Conservation (phyloP, 2,888 invertebrate genomes). For the Drosophila niveifrons region DNA sequence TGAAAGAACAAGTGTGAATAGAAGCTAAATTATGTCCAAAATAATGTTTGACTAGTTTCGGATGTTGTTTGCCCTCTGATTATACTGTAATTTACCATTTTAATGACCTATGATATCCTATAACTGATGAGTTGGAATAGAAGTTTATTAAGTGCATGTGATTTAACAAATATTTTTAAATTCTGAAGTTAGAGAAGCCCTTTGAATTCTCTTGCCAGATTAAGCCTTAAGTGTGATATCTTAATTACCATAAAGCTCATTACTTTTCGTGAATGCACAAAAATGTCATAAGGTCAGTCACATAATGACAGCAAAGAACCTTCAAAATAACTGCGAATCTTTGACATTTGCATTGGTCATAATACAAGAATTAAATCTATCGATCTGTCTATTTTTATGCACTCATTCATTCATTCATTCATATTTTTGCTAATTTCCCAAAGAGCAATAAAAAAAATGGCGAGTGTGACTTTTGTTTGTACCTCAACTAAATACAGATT, state of each 20-base stretch:
- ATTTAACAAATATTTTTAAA: no score
- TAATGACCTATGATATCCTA: not conserved
- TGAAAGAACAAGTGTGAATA: conserved; percentile 4
- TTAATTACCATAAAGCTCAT: not conserved
- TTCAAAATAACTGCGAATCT: not conserved
- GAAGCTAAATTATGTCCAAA: conserved; percentile 14
- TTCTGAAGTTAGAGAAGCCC: no score
- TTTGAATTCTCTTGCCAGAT: no score
- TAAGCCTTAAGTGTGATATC: not conserved
- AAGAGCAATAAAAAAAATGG: not conserved
- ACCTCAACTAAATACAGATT: conserved; percentile 17
- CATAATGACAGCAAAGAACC: not conserved
- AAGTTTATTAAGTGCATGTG: no score
- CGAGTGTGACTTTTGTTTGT: conserved; percentile 18
- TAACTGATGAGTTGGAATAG: no score
- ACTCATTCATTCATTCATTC: not conserved
- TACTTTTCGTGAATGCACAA: not conserved
- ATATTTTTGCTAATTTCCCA: not conserved
- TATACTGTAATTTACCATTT: not conserved
- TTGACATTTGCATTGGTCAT: not conserved
- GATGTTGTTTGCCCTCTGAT: not conserved
- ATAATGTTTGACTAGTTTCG: conserved; percentile 1
- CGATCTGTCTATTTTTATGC: conserved; percentile 2
- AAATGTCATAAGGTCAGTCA: not conserved
- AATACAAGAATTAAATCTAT: not conserved